Conservation (phyloP, 1,140 invertebrate species). For the Drosophila teissieri region DNA sequence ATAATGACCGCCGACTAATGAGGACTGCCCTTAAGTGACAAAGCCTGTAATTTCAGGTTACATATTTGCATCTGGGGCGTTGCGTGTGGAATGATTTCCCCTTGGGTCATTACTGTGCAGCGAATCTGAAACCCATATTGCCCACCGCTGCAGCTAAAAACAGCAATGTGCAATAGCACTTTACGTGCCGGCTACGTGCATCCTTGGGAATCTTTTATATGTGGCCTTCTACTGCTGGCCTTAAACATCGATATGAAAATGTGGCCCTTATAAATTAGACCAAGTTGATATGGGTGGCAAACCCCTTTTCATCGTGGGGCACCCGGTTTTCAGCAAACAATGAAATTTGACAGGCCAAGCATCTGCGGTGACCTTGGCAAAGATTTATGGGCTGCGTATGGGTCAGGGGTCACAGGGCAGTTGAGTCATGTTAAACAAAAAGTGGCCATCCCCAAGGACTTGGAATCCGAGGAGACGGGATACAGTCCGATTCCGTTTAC, state of each 20-base stretch:
- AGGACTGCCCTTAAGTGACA: slow-evolving; percentile 4
- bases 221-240: background rate
- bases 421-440: slow-evolving; percentile 28
- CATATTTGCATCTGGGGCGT: slow-evolving; percentile 38
- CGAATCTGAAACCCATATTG: slow-evolving; percentile 1
- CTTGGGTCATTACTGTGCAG: slow-evolving; percentile 28
- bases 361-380: slow-evolving; percentile 38
- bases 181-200: slow-evolving; percentile 26
- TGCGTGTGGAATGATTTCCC: slow-evolving; percentile 20
- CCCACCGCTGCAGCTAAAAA: slow-evolving; percentile 36
- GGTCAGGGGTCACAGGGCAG: slow-evolving; percentile 16
- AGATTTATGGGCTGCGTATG: slow-evolving; percentile 37
- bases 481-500: slow-evolving; percentile 21
- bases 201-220: slow-evolving; percentile 42
- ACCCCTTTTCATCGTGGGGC: slow-evolving; percentile 15
- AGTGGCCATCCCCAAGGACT: background rate
- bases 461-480: background rate
- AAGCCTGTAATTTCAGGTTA: slow-evolving; percentile 27
- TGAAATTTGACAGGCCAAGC: slow-evolving; percentile 17
- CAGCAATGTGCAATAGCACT: slow-evolving; percentile 32
- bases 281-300: slow-evolving; percentile 9
- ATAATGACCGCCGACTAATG: slow-evolving; percentile 22
- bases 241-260: slow-evolving; percentile 18
- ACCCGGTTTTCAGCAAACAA: slow-evolving; percentile 13
- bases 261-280: slow-evolving; percentile 29